Percentiles rank a stretch among this genome's conserved stretches.
Evolutionary conservation across 1,140 invertebrate species (phyloP).

Genomic region (Patella vulgata): DNA sequence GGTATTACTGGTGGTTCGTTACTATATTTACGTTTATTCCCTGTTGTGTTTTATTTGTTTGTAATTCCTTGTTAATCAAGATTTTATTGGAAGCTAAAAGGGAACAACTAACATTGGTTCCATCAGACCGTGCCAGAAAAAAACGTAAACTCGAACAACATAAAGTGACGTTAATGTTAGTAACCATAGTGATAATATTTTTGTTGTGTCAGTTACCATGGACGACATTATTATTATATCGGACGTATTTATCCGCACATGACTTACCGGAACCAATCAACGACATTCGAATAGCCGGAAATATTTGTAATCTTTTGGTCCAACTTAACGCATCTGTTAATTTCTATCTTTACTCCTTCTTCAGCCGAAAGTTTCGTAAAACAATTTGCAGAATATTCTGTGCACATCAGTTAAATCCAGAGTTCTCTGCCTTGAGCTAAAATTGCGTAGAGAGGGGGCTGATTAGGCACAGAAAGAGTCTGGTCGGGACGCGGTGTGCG

Average conservation of each 20-base stretch:
- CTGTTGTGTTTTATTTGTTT: slow-evolving; percentile 74
- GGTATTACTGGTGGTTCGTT: slow-evolving; percentile 75
- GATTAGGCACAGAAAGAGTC: too few species aligned
- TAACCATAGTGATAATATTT: slow-evolving; percentile 79
- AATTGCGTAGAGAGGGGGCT: too few species aligned
- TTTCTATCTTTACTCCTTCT: slow-evolving; percentile 81
- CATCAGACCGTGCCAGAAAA: too few species aligned
- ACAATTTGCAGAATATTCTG: slow-evolving; percentile 77
- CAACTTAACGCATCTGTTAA: slow-evolving; percentile 78
- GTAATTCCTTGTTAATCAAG: slow-evolving; percentile 78
- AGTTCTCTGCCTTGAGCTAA: too few species aligned
- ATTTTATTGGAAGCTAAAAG: slow-evolving; percentile 72
- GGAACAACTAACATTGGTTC: slow-evolving; percentile 68
- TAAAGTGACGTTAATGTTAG: slow-evolving; percentile 77
- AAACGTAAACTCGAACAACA: slow-evolving; percentile 38
- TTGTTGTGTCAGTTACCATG: slow-evolving; percentile 78
- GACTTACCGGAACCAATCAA: slow-evolving; percentile 35
- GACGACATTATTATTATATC: slow-evolving; percentile 62
- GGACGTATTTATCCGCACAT: slow-evolving; percentile 22
- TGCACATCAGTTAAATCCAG: too few species aligned
- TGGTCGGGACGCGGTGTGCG: too few species aligned
- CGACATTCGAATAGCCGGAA: slow-evolving; percentile 71
- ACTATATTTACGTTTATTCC: slow-evolving; percentile 76
- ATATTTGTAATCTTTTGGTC: slow-evolving; percentile 79
- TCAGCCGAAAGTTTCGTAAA: slow-evolving; percentile 80